Evolutionary conservation across 2,888 invertebrate species (phyloP).

Genomic region (Phytoseiulus persimilis): DNA sequence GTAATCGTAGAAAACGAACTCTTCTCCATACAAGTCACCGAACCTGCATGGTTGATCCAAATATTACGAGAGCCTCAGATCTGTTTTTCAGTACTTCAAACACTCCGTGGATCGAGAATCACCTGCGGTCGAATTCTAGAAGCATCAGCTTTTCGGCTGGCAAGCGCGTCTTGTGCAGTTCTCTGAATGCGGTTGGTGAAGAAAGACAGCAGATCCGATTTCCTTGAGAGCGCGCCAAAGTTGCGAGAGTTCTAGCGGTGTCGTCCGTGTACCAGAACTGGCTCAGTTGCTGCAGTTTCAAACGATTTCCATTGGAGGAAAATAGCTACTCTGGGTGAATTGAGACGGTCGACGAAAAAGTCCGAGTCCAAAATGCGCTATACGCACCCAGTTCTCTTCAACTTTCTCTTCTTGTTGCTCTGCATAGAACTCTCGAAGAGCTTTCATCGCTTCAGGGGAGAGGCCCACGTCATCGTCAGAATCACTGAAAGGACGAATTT

Average conservation of each 20-base stretch:
- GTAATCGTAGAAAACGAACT: conserved; percentile 81
- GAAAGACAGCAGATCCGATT: conserved; percentile 67
- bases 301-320: background rate
- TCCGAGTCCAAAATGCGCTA: conserved; percentile 31
- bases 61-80: conserved; percentile 36
- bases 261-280: conserved; percentile 91
- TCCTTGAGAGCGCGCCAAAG: conserved; percentile 44
- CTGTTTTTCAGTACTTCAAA: conserved; percentile 21
- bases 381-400: conserved; percentile 71
- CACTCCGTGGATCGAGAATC: background rate
- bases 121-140: conserved; percentile 44
- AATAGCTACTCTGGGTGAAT: too few species aligned
- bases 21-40: conserved; percentile 66
- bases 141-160: conserved; percentile 40
- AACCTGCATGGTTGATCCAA: conserved; percentile 71
- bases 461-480: conserved; percentile 59
- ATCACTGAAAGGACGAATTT: conserved; percentile 30
- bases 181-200: conserved; percentile 72
- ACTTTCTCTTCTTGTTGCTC: conserved; percentile 64
- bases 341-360: too few species aligned
- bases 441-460: conserved; percentile 63
- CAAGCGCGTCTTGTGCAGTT: conserved; percentile 48
- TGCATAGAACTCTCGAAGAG: conserved; percentile 66
- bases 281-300: conserved; percentile 72
- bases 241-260: conserved; percentile 65